These are phyloP conservation scores for Apolygus lucorum DNA, from an alignment of 1,140 invertebrate species.

Conservation along the genomic window DNA sequence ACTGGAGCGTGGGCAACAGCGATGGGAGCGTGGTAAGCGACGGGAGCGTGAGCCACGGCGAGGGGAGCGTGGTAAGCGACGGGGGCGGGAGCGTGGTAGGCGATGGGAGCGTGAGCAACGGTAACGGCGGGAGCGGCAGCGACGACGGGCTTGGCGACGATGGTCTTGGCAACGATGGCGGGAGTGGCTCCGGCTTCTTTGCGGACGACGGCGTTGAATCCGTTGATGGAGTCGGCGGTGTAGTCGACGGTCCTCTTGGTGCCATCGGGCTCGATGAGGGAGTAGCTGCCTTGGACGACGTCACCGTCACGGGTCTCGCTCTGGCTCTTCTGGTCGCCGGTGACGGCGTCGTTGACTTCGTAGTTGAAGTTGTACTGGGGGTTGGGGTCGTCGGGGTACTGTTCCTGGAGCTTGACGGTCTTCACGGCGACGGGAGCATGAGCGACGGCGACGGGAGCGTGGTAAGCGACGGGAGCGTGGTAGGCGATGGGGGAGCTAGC, in stretches of 20 bases:
- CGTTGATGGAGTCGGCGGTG: slow-evolving; percentile 49
- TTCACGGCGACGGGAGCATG: slow-evolving; percentile 2
- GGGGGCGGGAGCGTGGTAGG: slow-evolving; percentile 9
- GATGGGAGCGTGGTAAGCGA: slow-evolving; percentile 3
- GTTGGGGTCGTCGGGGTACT: slow-evolving; percentile 4
- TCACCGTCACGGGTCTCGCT: slow-evolving; percentile 36
- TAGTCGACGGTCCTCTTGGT: slow-evolving; percentile 50
- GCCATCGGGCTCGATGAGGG: slow-evolving; percentile 49
- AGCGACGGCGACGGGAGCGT: slow-evolving; percentile 13
- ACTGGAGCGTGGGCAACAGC: slow-evolving; percentile 7
- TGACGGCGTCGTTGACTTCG: slow-evolving; percentile 11
- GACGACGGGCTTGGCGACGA: slow-evolving; percentile 3
- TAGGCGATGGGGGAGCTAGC: neutral
- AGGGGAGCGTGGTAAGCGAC: slow-evolving; percentile 5
- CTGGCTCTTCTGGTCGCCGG: slow-evolving; percentile 37
- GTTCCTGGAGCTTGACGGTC: slow-evolving; percentile 7
- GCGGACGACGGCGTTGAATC: slow-evolving; percentile 47
- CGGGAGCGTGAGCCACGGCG: slow-evolving; percentile 14
- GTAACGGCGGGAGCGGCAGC: slow-evolving; percentile 11
- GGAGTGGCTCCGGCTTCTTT: slow-evolving; percentile 5
- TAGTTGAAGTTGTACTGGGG: slow-evolving; percentile 15
- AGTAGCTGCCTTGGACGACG: slow-evolving; percentile 46
- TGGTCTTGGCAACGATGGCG: neutral
- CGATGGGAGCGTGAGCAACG: slow-evolving; percentile 18
- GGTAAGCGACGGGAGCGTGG: slow-evolving; percentile 15